Evolutionary conservation across 2,888 invertebrate genomes (phyloP).

Genomic region (Nephrotoma appendiculata): DNA sequence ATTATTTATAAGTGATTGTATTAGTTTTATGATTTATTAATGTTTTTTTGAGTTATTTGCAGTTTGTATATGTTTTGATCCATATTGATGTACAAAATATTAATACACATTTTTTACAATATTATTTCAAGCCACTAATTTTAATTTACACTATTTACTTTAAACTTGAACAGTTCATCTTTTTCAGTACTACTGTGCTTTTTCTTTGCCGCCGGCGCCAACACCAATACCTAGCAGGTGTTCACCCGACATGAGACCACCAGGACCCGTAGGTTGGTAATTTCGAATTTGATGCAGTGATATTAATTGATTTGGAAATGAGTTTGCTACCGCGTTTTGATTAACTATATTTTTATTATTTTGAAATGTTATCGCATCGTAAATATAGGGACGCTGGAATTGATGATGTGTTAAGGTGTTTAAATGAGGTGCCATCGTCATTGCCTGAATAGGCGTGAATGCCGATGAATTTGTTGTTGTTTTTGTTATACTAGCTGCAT

Average conservation of each 20-base stretch:
- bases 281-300: slow-evolving; percentile 93
- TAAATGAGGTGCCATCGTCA: slow-evolving; percentile 71
- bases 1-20: not conserved
- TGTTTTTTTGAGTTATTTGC: not conserved
- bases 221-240: slow-evolving; percentile 41
- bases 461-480: slow-evolving; percentile 70
- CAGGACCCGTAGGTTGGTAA: slow-evolving; percentile 65
- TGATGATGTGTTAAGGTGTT: slow-evolving; percentile 53
- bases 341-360: slow-evolving; percentile 54
- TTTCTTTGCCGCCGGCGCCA: slow-evolving; percentile 26
- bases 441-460: slow-evolving; percentile 87
- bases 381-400: slow-evolving; percentile 69
- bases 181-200: slow-evolving; percentile 8
- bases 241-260: slow-evolving; percentile 53
- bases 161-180: not conserved
- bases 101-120: not conserved
- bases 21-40: not conserved
- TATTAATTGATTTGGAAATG: slow-evolving; percentile 85
- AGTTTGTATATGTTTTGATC: not conserved
- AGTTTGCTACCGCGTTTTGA: slow-evolving; percentile 45
- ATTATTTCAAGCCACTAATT: not conserved
- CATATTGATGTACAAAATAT: not conserved
- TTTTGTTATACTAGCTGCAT: slow-evolving; percentile 35
- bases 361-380: slow-evolving; percentile 85
- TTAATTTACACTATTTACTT: not conserved